Evolutionary conservation across 2,888 invertebrate genomes (phyloP), one percentile per base, ranked within the genome.

Genomic region (Nephrocerus scutellatus): DNA sequence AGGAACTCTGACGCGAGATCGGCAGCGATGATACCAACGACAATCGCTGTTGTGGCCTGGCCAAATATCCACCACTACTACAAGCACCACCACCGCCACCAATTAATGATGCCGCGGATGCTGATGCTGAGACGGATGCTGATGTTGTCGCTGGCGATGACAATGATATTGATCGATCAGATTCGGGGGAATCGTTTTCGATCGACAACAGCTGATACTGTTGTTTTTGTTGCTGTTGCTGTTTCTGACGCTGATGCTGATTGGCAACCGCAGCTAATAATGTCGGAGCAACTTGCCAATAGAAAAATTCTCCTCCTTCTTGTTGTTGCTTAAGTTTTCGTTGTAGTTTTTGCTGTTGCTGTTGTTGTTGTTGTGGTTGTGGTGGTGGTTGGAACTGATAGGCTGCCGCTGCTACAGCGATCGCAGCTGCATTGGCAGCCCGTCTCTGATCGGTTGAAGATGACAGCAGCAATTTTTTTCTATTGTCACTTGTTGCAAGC

Each of bases 181-280:
- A 14, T 9, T 40, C 40, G 37, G 32, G 29, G n/a, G 33, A 31
- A 22, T 30, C 35, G 16, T 19, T 23, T n/a, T 29, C 25, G 44
- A 14, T 49, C 46, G 13, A 39, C 28, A 28, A 40, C 41, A n/a
- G 44, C 42, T 15, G n/a, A n/a, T n/a, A n/a, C n/a, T n/a, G n/a
- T n/a, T n/a, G n/a, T n/a, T n/a, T n/a, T n/a, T n/a, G n/a, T n/a
- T n/a, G n/a, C 10, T 16, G 19, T 29, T 13, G 28, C n/a, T n/a
- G 18, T 21, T 18, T 13, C 8, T 33, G 15, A 9, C 36, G 5
- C 3, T 19, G 8, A 14, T 38, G 31, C 1, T 44, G 35, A 13
- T 31, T 26, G 18, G 25, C 38, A 16, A 43, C 36, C 12, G 10
- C 36, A 12, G 39, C 25, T 19, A 50, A 24, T 20, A 43, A 28